phyloP scores from a whole-genome alignment of 2,113 vertebrate species.

The Hemibates koningsi region DNA sequence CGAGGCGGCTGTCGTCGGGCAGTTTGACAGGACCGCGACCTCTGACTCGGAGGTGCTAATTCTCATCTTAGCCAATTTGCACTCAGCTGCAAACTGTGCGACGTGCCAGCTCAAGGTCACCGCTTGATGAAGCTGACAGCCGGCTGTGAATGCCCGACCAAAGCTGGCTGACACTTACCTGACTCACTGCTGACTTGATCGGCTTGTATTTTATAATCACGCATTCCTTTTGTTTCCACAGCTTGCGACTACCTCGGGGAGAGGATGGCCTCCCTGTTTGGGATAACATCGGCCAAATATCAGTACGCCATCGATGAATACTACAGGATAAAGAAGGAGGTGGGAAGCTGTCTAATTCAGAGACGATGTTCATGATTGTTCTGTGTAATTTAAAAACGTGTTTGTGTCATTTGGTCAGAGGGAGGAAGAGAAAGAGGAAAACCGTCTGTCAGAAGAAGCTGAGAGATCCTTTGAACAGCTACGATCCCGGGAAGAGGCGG shows the following conservation, averaged over 20 bases:
- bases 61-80: neutral
- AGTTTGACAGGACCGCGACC: neutral
- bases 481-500: slow-evolving; percentile 61
- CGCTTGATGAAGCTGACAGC: neutral
- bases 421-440: slow-evolving; percentile 86
- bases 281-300: slow-evolving; percentile 94
- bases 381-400: neutral
- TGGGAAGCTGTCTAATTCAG: slow-evolving; percentile 5
- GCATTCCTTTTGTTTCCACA: slow-evolving; percentile 35
- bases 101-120: neutral
- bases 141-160: neutral
- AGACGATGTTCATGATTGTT: neutral
- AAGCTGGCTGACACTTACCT: neutral
- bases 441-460: slow-evolving; percentile 84
- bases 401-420: slow-evolving; percentile 61
- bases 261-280: slow-evolving; percentile 91
- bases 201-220: neutral
- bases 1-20: neutral
- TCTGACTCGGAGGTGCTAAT: neutral
- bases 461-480: slow-evolving; percentile 77
- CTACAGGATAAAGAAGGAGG: slow-evolving; percentile 94
- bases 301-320: slow-evolving; percentile 97
- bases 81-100: neutral
- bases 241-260: slow-evolving; percentile 97
- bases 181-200: neutral